Conservation (phyloP, 1,140 invertebrate species). For the Scaptomyza graminum region DNA sequence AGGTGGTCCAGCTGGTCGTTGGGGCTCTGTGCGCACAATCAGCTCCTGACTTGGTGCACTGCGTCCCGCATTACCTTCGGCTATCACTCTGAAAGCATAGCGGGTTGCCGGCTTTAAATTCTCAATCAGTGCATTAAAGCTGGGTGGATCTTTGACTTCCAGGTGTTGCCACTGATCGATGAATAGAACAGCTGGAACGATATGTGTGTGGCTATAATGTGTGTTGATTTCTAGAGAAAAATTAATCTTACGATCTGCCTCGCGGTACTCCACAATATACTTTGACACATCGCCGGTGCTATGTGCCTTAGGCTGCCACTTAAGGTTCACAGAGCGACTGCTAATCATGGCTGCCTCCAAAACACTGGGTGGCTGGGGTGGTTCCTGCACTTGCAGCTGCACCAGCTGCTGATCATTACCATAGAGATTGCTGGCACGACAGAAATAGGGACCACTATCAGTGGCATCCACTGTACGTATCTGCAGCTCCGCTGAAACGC, state of each 20-base stretch:
- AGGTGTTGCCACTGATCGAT: constrained; percentile 88
- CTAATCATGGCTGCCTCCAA: constrained; percentile 88
- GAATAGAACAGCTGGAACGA: constrained; percentile 54
- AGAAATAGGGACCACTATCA: constrained; percentile 93
- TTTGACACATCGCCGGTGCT: constrained; percentile 89
- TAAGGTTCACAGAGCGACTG: constrained; percentile 89
- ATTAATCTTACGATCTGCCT: constrained; percentile 85
- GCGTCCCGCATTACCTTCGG: constrained; percentile 90
- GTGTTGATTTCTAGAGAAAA: neutral
- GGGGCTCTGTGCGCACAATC: constrained; percentile 89
- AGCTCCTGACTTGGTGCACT: constrained; percentile 89
- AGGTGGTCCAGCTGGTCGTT: constrained; percentile 90
- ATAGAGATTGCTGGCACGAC: constrained; percentile 91
- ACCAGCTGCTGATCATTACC: constrained; percentile 93
- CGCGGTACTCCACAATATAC: constrained; percentile 90
- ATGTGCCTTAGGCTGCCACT: constrained; percentile 89
- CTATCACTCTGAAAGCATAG: constrained; percentile 90
- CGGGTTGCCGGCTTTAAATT: constrained; percentile 91
- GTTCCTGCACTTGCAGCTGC: constrained; percentile 92
- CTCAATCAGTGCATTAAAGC: constrained; percentile 87
- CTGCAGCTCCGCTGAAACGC: constrained; percentile 89
- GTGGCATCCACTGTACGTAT: constrained; percentile 89
- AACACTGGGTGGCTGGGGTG: constrained; percentile 88
- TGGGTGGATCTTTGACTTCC: constrained; percentile 87
- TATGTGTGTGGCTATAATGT: neutral